Base-by-base conservation (phyloP, 1,140 invertebrate genomes). In the Hormaphis cornu region DNA sequence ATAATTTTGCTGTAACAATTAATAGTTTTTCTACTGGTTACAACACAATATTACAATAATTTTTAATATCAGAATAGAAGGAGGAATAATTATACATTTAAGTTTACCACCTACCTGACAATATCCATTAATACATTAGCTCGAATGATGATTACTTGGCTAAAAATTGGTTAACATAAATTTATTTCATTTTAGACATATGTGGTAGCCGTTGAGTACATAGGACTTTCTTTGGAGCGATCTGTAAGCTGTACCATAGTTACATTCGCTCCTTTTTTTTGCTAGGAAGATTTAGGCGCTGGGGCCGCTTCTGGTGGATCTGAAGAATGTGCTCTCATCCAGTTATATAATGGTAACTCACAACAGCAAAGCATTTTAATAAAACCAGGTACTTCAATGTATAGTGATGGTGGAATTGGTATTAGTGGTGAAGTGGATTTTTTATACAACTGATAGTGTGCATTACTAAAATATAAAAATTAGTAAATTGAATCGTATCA, bases 381-480 rank as follows among this genome's bases (percentile, higher is more conserved):
- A 56, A 87, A 87, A 73, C 81, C 81, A 9, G 91, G 91, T 8
- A 94, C 86, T 77, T 90, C 88, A 1, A 85, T 83, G 77, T 94
- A 95, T 50, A 93, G 85, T 2, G 85, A 80, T 0, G 90, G 89
- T 1, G 91, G 91, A 72, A 94, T 85, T 6, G 90, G 91, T 74
- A 95, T 89, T 69, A 95, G 77, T 1, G 90, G 90, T 66, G 91
- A 93, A 16, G 91, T 94, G 1, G 86, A 88, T 26, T 84, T 81
- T 77, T 95, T 94, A 77, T 94, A 95, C 73, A 86, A 85, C 69
- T 88, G 82, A 79, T 95, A 95, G 74, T 89, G 86, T 26, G 87
- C 82, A 77, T 89, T 88, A 76, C 88, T 89, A 76, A 16, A 83
- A 81, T 73, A 70, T 73, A 73, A 42, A 73, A 72, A 74, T 53